These are phyloP conservation scores for Petrocephalus zakoni DNA, from an alignment of 2,113 vertebrate genomes.

Conservation along the genomic window DNA sequence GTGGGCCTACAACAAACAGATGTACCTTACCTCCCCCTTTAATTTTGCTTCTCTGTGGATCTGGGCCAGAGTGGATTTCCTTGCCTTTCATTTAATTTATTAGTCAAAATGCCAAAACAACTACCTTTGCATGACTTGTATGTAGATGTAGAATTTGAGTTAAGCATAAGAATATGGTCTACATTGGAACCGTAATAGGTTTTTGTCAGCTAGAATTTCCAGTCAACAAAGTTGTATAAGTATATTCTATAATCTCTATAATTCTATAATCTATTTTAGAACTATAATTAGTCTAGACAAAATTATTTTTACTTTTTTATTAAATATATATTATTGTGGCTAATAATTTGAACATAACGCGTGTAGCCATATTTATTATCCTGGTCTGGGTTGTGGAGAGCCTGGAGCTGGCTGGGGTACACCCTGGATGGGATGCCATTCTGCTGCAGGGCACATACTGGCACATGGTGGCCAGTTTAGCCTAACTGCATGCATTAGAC, in stretches of 20 bases:
- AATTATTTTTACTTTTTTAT: not conserved
- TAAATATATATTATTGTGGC: not conserved
- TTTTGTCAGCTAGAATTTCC: not conserved
- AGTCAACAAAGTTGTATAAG: not conserved
- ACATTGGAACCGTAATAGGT: not conserved
- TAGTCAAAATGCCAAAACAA: slow-evolving; percentile 16
- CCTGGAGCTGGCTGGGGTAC: too few species aligned
- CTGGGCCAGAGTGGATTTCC: not conserved
- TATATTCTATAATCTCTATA: too few species aligned
- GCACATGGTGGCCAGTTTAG: not conserved
- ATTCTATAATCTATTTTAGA: too few species aligned
- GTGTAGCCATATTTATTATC: not conserved
- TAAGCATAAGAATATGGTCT: not conserved
- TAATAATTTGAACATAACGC: not conserved
- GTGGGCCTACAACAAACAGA: not conserved
- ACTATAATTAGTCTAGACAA: not conserved
- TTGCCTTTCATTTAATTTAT: slow-evolving; percentile 19
- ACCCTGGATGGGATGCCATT: too few species aligned
- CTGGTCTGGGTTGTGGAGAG: not conserved
- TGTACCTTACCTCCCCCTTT: not conserved
- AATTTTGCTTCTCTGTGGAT: not conserved
- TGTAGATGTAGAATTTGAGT: too few species aligned
- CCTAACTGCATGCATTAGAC: not conserved
- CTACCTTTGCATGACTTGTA: not conserved
- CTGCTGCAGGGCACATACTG: not conserved